Evolutionary conservation across 2,113 vertebrate genomes (phyloP), one percentile per base, ranked within the genome.

Genomic region (Tiliqua scincoides): DNA sequence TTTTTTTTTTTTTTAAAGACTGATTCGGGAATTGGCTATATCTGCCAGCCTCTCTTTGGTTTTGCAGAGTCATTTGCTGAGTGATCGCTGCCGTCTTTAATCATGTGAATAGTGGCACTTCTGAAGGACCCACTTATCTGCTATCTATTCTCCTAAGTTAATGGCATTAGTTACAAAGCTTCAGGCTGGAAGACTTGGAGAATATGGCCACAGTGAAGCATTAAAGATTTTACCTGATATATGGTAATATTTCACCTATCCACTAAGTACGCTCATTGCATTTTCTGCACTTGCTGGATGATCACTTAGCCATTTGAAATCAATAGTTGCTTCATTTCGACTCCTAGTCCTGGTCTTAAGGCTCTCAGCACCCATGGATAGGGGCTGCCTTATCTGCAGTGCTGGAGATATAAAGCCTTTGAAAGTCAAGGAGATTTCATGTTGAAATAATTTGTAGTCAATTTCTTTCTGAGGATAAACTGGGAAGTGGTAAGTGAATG

Each of bases 11-110:
- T 59, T 14, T n/a, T n/a, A n/a, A 73, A 72, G 52, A 75, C 35
- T 80, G 67, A 3, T 79, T 20, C 57, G 65, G 67, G 3, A 9
- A 48, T 52, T 62, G 27, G 74, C 52, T 35, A 0, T 63, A 62
- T 86, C 79, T 85, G 15, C n/a, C 89, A 61, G 61, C 87, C 25
- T 84, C 61, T 63, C 25, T 84, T 91, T 84, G 68, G 61, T 23
- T 83, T 17, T 82, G 11, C 11, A 70, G 40, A 59, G 71, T 89
- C 83, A 82, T 85, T 91, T 77, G 70, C 57, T 59, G 30, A 6
- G 57, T 77, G 3, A 79, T 91, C 71, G 80, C 12, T 1, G n/a
- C 6, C 67, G 40, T 27, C 30, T 40, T 88, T 83, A 89, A 86
- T 87, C 72, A 80, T 71, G 2, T 32, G 6, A 18, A 32, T 78